These are phyloP conservation scores for Erythrocercus mccallii DNA, from an alignment of 2,113 vertebrate genomes.

Conservation along the genomic window DNA sequence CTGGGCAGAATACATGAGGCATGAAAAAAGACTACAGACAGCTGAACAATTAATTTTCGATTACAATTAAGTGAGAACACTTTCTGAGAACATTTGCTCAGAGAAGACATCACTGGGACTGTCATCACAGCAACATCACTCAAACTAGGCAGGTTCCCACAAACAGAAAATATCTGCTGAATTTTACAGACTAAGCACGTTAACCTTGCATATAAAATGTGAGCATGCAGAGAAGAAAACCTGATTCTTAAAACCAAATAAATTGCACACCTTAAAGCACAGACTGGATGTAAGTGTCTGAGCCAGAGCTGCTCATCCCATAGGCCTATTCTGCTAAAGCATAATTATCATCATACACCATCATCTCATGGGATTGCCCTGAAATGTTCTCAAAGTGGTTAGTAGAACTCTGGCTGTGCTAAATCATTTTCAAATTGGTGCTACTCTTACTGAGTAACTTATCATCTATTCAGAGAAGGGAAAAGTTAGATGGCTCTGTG, in stretches of 20 bases:
- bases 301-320: neutral
- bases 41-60: constrained; percentile 24
- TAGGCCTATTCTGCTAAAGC: neutral
- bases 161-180: neutral
- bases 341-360: neutral
- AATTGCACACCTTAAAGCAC: neutral
- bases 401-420: neutral
- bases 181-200: neutral
- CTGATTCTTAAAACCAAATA: neutral
- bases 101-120: neutral
- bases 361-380: neutral
- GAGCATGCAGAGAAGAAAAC: neutral
- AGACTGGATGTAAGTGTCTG: neutral
- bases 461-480: neutral
- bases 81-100: constrained; percentile 11
- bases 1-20: constrained; percentile 36
- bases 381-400: neutral
- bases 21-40: neutral
- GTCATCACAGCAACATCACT: neutral
- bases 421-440: neutral
- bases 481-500: neutral
- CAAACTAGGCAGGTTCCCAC: neutral
- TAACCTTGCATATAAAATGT: neutral
- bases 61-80: neutral
- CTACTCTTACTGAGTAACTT: neutral